Evolutionary conservation across 2,797 vertebrate species (phyloP).

Genomic region (Gadopsis marmoratus): DNA sequence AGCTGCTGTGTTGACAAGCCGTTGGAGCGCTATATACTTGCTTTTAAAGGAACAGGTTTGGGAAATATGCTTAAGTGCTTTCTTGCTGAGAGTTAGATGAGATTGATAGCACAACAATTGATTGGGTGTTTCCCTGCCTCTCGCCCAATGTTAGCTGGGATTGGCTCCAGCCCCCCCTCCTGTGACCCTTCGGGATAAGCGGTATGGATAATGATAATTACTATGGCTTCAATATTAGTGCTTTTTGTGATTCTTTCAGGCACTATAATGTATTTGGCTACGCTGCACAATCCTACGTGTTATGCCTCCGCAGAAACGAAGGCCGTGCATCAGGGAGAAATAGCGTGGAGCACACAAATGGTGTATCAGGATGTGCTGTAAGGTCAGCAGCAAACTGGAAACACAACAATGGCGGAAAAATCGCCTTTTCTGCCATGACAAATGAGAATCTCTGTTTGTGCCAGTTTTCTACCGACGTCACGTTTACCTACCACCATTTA

Average conservation of each 20-base stretch:
- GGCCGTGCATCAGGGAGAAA: background rate
- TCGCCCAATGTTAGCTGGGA: no score
- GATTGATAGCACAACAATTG: background rate
- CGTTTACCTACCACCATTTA: background rate
- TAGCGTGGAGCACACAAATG: background rate
- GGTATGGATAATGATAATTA: background rate
- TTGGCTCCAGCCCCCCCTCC: no score
- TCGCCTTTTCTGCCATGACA: background rate
- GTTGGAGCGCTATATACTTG: background rate
- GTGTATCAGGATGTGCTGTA: background rate
- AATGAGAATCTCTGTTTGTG: background rate
- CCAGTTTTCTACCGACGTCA: background rate
- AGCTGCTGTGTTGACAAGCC: background rate
- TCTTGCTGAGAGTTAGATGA: background rate
- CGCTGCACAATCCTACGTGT: background rate
- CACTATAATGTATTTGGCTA: background rate
- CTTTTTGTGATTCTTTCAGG: background rate
- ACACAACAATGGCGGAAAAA: background rate
- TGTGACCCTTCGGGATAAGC: no score
- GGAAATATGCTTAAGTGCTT: background rate
- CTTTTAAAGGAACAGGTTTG: no score
- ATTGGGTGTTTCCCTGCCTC: no score
- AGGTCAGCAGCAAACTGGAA: background rate
- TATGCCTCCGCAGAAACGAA: background rate
- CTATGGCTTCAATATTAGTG: no score